These are phyloP conservation scores for Chymomyza costata DNA, from an alignment of 1,140 invertebrate genomes.

Conservation along the genomic window DNA sequence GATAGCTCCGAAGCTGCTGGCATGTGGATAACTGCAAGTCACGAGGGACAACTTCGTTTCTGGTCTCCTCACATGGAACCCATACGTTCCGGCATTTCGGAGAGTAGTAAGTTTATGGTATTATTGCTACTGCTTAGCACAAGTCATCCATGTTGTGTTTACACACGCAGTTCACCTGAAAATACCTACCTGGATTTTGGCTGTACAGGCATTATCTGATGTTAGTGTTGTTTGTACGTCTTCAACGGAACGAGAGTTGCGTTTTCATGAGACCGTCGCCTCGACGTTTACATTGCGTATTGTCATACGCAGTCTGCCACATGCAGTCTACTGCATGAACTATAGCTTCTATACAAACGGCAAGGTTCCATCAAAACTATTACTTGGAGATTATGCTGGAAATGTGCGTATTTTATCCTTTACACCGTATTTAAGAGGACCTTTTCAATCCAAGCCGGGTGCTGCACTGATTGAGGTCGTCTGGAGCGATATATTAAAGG, in stretches of 20 bases:
- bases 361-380: conserved; percentile 78
- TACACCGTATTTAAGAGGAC: conserved; percentile 78
- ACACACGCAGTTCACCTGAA: conserved; percentile 74
- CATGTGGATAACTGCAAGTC: conserved; percentile 81
- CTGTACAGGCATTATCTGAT: conserved; percentile 82
- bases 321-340: conserved; percentile 77
- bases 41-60: conserved; percentile 82
- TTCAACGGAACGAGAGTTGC: conserved; percentile 81
- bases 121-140: too few species aligned
- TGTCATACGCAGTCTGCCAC: conserved; percentile 78
- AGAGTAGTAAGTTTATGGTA: conserved; percentile 77
- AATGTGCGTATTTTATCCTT: conserved; percentile 80
- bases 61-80: conserved; percentile 81
- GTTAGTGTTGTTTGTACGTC: conserved; percentile 82
- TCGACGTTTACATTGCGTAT: conserved; percentile 82
- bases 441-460: conserved; percentile 80
- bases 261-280: conserved; percentile 84
- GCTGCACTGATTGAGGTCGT: conserved; percentile 77
- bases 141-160: conserved; percentile 38
- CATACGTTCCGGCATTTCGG: conserved; percentile 78
- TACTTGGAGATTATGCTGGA: conserved; percentile 82
- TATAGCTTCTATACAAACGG: conserved; percentile 79
- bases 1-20: conserved; percentile 77
- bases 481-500: conserved; percentile 78
- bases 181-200: conserved; percentile 81